Base-by-base conservation (phyloP, 1,140 invertebrate species). In the Elymnias hypermnestra region DNA sequence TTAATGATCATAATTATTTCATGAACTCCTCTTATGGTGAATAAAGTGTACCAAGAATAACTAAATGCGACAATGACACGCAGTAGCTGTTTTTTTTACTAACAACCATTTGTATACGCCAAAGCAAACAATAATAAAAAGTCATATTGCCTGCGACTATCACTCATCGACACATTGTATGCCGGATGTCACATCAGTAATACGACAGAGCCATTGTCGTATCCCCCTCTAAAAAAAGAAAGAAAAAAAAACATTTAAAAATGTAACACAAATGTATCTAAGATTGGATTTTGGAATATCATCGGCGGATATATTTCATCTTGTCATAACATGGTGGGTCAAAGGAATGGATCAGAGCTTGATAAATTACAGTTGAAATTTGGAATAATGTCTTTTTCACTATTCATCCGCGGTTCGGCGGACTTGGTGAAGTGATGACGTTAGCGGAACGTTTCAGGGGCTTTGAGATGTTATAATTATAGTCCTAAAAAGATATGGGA, bases 341-440 rank as follows among this genome's bases (percentile, higher is more conserved):
- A 79, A 76, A 78, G 73, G 66, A 70, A 56, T 33, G 74, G 72
- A 67, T 78, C 70, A 58, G 29, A 33, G 47, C 54, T 72, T 81
- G 81, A 84, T 84, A 81, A 81, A 84, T 84, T 81, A 76, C 72
- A 70, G 57, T 77, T 81, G 60, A 67, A 81, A 84, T 81, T 75
- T 72, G 74, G 72, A 61, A 79, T 81, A 81, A 84, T 84, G 77
- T 84, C 81, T 84, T 83, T 84, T 84, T 84, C 78, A 82, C 70
- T 71, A 79, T 78, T 76, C 69, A 82, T 48, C 53, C 55, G 53
- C 37, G 43, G 54, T 40, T 47, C 52, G 53, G 51, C 58, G 56
- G 60, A 64, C 57, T 57, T 56, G 46, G 63, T 66, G 57, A 51
- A 72, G 75, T 64, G 66, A 81, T 84, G 72, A 78, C 79, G 72